These are phyloP conservation scores for Zosterops lateralis DNA, from an alignment of 2,113 vertebrate species.

Conservation along the genomic window DNA sequence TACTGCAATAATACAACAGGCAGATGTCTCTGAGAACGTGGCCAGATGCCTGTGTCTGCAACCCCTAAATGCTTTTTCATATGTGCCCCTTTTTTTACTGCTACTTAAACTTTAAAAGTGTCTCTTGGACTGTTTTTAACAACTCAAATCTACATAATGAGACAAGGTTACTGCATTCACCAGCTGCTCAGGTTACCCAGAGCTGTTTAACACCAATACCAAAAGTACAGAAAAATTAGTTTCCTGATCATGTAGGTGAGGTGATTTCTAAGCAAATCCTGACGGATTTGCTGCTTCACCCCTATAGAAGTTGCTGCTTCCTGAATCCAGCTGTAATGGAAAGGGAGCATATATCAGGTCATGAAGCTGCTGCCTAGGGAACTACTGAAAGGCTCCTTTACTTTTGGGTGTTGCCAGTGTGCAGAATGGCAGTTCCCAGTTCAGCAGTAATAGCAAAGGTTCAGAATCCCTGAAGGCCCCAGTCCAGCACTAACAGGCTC, in stretches of 20 bases:
- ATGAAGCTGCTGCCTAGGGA: neutral
- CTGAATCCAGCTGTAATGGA: neutral
- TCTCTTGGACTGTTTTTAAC: neutral
- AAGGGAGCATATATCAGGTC: fast-evolving
- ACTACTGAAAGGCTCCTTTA: neutral
- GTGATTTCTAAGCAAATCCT: neutral
- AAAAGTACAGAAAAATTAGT: neutral
- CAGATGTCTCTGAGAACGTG: fast-evolving
- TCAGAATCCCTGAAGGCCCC: neutral
- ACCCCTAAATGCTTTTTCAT: neutral
- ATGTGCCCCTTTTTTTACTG: neutral
- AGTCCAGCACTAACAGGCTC: neutral
- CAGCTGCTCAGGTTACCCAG: fast-evolving
- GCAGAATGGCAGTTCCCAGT: neutral
- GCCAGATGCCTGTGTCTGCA: neutral
- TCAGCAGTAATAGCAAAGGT: neutral
- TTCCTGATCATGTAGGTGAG: neutral
- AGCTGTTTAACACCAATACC: neutral
- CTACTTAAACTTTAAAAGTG: neutral
- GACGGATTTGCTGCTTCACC: neutral
- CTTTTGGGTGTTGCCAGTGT: neutral
- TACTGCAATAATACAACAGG: neutral
- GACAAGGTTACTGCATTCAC: fast-evolving
- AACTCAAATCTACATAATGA: neutral
- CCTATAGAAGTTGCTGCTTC: neutral